phyloP scores from a whole-genome alignment of 2,797 vertebrate genomes.

The Sylvia borin region DNA sequence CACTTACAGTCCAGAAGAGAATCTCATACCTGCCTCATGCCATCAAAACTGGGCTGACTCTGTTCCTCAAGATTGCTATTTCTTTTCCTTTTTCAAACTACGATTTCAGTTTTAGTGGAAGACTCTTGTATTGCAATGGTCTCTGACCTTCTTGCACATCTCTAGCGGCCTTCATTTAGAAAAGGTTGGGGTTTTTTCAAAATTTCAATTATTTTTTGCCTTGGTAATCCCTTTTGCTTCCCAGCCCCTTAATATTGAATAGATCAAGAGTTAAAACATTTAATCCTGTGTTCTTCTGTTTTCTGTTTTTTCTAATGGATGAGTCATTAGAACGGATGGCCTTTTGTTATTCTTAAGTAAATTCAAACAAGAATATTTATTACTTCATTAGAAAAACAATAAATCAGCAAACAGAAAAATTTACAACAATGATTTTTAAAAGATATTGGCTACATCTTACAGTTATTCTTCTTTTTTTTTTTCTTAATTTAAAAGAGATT shows the following conservation, averaged over 20 bases:
- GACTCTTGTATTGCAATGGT: not conserved
- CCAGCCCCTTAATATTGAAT: not conserved
- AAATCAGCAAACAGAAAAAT: constrained; percentile 17
- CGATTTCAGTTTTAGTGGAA: not conserved
- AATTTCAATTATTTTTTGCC: not conserved
- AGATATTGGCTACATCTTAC: not conserved
- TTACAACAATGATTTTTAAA: not conserved
- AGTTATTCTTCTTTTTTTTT: not conserved
- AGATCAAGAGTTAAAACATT: constrained; percentile 34
- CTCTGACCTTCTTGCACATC: not conserved
- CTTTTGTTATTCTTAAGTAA: constrained; percentile 40
- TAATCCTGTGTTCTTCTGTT: not conserved
- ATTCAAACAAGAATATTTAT: constrained; percentile 34
- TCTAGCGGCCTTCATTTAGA: not conserved
- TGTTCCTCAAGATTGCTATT: not conserved
- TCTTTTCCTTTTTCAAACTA: not conserved
- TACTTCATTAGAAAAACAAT: constrained; percentile 19
- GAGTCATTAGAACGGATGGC: not conserved
- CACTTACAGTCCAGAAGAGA: not conserved
- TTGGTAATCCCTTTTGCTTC: not conserved
- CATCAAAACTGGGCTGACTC: not conserved
- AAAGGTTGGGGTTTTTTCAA: not conserved
- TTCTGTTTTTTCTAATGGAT: constrained; percentile 32
- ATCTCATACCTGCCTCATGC: not conserved
- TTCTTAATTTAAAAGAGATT: not conserved